Base-by-base conservation (phyloP, 2,113 vertebrate species). In the Peromyscus leucopus region DNA sequence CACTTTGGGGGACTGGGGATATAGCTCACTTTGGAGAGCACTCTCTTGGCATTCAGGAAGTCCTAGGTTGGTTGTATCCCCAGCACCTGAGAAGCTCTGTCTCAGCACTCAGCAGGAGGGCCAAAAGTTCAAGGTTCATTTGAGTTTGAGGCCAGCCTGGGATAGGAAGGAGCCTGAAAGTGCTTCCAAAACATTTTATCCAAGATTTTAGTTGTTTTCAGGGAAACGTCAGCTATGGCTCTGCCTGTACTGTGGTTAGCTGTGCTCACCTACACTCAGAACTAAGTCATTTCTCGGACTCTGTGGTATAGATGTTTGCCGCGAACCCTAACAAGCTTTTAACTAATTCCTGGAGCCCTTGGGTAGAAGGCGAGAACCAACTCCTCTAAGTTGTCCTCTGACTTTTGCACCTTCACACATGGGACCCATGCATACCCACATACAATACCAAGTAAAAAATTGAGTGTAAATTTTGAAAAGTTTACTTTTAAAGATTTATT, bases 121-220 rank as follows among this genome's bases (percentile, higher is more conserved):
- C 26, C 26, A 48, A 31, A 85, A 19, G 39, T 31, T 83, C 61
- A 63, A 28, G 61, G 61, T 67, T 63, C 24, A 31, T 84, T 31
- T 46, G 39, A 33, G 16, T 48, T 42, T 67, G 28, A 65, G 39
- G 24, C 16, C 28, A 85, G 39, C 5, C 61, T 85, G 26, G 59
- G 39, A 21, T 31, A 51, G 42, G 17, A 33, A 11, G 36, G 17
- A 22, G 11, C 8, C 13, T 69, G 7, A 87, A 33, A 46, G 36
- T 71, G 8, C 61, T 93, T 96, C 90, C 57, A 65, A 94, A 84
- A 16, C 33, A 51, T 57, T 83, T 95, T 83, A 92, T 57, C 65
- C 74, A 83, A 92, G 86, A 86, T 17, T 55, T 89, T 75, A 55
- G 76, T 71, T 91, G 42, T 79, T 84, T 96, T 51, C 61, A 42